A percentile compares a stretch with the other conserved stretches of the same genome.
These are phyloP conservation scores for Charadrius vociferus DNA, from an alignment of 2,113 vertebrate species.

Conservation along the genomic window DNA sequence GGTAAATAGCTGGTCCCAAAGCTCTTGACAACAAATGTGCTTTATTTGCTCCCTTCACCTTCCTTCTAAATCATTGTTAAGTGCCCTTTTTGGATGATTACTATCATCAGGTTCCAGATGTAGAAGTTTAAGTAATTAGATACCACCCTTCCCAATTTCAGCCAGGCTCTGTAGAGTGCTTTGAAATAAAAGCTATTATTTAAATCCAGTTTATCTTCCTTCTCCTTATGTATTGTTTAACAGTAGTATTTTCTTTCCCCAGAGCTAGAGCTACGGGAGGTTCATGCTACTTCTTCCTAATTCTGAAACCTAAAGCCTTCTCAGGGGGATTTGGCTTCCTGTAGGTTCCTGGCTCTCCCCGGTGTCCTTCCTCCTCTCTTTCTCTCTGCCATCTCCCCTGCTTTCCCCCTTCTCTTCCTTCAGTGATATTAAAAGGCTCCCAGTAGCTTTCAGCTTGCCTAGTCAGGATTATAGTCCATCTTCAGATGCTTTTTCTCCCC, in stretches of 20 bases:
- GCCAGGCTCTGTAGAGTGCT: not conserved
- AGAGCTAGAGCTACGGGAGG: not conserved
- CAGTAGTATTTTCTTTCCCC: not conserved
- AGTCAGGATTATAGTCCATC: not conserved
- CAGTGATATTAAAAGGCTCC: not conserved
- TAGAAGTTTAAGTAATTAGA: slow-evolving; percentile 7
- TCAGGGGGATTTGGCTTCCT: slow-evolving; percentile 2
- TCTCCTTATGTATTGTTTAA: not conserved
- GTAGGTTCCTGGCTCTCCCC: slow-evolving; percentile 3
- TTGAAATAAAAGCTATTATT: slow-evolving; percentile 44
- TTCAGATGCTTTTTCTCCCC: not conserved
- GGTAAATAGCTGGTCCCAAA: not conserved
- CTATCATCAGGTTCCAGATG: slow-evolving; percentile 20
- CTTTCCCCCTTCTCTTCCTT: not conserved
- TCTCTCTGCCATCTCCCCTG: not conserved
- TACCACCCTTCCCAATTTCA: not conserved
- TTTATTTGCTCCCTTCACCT: not conserved
- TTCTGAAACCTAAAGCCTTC: slow-evolving; percentile 40
- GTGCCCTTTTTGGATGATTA: not conserved
- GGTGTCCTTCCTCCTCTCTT: slow-evolving; percentile 27
- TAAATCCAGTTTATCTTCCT: slow-evolving; percentile 32
- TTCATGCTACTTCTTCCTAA: slow-evolving; percentile 11
- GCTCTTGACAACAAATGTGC: not conserved
- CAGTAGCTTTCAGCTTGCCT: not conserved
- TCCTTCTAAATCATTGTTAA: not conserved